Conservation (phyloP, 2,888 invertebrate species). For the Galerucella nymphaeae region DNA sequence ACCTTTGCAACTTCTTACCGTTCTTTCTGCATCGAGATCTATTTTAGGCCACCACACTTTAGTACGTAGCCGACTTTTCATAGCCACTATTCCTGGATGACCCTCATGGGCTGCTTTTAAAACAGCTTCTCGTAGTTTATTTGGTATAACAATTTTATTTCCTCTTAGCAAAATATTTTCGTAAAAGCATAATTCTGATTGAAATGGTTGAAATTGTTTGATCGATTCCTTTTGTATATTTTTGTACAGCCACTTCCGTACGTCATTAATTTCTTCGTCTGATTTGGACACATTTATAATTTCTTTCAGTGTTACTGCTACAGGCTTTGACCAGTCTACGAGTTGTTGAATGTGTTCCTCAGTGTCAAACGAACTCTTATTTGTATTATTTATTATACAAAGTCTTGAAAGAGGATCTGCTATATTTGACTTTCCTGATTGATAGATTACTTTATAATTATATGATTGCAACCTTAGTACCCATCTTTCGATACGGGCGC, state of each 20-base stretch:
- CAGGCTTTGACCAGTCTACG: constrained; percentile 6
- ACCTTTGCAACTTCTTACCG: no score
- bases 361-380: neutral
- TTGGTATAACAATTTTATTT: constrained; percentile 42
- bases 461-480: constrained; percentile 37
- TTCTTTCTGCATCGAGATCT: no score
- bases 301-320: constrained; percentile 8
- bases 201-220: constrained; percentile 41
- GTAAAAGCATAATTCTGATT: constrained; percentile 51
- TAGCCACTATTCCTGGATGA: no score
- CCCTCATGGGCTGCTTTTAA: no score
- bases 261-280: neutral
- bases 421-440: constrained; percentile 42
- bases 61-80: no score
- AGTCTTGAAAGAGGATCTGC: constrained; percentile 42
- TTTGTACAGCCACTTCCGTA: constrained; percentile 1
- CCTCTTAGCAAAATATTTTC: constrained; percentile 43
- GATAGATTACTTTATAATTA: constrained; percentile 37
- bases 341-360: neutral
- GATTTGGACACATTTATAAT: neutral
- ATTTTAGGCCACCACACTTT: no score
- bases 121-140: no score
- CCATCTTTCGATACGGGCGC: constrained; percentile 31
- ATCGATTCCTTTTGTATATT: neutral
- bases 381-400: neutral